Evolutionary conservation across 2,888 invertebrate species (phyloP).

Genomic region (Drosophila anomalata): DNA sequence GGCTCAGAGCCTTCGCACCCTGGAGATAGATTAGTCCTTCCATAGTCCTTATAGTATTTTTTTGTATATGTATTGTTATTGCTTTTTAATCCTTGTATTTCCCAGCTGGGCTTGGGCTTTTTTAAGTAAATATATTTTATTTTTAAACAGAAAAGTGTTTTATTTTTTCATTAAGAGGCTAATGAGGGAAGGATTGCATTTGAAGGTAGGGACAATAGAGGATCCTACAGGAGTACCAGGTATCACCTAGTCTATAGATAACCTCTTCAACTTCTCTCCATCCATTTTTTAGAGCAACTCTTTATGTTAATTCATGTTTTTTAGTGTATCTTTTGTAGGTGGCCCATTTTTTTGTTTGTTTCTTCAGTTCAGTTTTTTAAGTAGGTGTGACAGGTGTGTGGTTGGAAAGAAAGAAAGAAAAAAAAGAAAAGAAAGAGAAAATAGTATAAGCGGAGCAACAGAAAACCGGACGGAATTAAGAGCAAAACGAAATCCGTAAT

Average conservation of each 20-base stretch:
- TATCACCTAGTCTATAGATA: too few species aligned
- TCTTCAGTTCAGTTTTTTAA: background rate
- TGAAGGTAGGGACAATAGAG: too few species aligned
- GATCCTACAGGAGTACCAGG: too few species aligned
- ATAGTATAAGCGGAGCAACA: constrained; percentile 39
- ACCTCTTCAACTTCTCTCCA: too few species aligned
- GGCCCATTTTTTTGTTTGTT: background rate
- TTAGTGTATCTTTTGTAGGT: background rate
- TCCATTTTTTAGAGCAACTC: too few species aligned
- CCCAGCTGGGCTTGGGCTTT: constrained; percentile 39
- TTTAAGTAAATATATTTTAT: constrained; percentile 15
- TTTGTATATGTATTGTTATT: constrained; percentile 11
- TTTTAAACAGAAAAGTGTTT: background rate
- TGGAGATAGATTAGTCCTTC: constrained; percentile 72
- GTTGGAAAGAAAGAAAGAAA: background rate
- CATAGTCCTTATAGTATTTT: constrained; percentile 30
- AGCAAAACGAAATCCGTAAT: constrained; percentile 8
- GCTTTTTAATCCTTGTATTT: constrained; percentile 2
- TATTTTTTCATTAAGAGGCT: too few species aligned
- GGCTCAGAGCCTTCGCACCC: constrained; percentile 57
- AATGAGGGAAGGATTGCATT: too few species aligned
- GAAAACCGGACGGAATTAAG: constrained; percentile 1
- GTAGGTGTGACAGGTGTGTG: constrained; percentile 1
- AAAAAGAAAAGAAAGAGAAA: background rate
- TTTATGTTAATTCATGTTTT: too few species aligned